A percentile compares a stretch with the other conserved stretches of the same genome.
phyloP scores from a whole-genome alignment of 2,888 invertebrate genomes.

The Leucania comma region DNA sequence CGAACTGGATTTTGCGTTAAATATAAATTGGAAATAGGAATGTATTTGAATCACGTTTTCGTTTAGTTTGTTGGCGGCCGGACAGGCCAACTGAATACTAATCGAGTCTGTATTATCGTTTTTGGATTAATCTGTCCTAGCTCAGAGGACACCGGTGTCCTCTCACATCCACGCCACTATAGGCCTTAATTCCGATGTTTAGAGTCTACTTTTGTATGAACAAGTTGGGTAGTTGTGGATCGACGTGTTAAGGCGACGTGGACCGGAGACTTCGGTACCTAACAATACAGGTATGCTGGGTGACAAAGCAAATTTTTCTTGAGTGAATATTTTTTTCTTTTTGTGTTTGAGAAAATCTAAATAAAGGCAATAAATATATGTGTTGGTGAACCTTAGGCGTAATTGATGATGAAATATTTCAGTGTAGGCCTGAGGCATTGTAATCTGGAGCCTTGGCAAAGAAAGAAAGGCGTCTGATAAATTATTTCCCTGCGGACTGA shows the following conservation, averaged over 20 bases:
- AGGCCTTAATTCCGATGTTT: too few species aligned
- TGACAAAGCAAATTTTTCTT: constrained; percentile 21
- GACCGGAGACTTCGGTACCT: constrained; percentile 4
- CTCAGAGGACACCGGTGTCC: too few species aligned
- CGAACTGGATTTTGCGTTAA: constrained; percentile 33
- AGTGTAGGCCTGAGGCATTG: constrained; percentile 25
- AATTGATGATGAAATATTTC: constrained; percentile 43
- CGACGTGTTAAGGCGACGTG: constrained; percentile 16
- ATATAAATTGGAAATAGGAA: constrained; percentile 45
- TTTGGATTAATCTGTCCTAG: too few species aligned
- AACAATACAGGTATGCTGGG: constrained; percentile 25
- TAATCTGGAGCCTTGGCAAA: constrained; percentile 17
- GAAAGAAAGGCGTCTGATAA: constrained; percentile 47
- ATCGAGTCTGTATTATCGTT: constrained; percentile 50
- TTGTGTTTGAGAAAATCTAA: not conserved
- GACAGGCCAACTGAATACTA: constrained; percentile 53
- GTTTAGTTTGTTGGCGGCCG: constrained; percentile 59
- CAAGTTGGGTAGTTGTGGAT: too few species aligned
- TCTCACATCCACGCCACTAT: too few species aligned
- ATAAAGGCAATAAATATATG: constrained; percentile 10
- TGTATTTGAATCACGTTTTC: constrained; percentile 66
- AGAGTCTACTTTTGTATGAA: too few species aligned
- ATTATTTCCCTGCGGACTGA: constrained; percentile 51
- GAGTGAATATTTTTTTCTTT: not conserved
- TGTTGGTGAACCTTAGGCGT: constrained; percentile 7